Evolutionary conservation across 2,797 vertebrate species (phyloP), one percentile per base, ranked within the genome.

Genomic region (Phrynocephalus vlangalii): DNA sequence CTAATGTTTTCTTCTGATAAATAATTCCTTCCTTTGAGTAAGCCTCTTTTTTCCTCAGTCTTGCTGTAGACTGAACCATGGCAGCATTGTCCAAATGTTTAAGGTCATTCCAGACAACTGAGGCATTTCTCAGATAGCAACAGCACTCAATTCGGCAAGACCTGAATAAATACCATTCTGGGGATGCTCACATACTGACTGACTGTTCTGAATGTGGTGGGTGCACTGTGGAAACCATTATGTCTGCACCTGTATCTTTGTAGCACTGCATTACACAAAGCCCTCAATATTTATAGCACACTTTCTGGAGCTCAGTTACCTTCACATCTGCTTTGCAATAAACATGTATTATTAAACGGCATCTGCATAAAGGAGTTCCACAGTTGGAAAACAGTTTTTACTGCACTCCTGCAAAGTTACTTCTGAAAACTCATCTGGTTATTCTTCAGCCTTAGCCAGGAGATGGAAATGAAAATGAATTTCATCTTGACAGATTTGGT

Each of bases 331-430:
- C 70, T 72, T 88, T 33, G 60, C 60, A 76, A 79, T 85, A 75
- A 85, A 68, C 78, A 88, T 85, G 30, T 73, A 68, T 88, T 81
- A 81, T 88, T 81, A 88, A 88, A 85, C 68, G n/a, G 24, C 5
- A 24, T 56, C 77, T 85, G 56, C 71, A 81, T 38, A 68, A 16
- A 85, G 18, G 83, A 85, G n/a, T 22, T 1, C 68, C 30, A 9
- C 22, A 38, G 50, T 73, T 84, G 76, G 56, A 38, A 84, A 84
- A 88, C 20, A 73, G 24, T 79, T 84, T 88, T 86, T 60, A 84
- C 80, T 84, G 50, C 70, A 66, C 15, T 38, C 28, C n/a, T 79
- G 28, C 75, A 67, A 15, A 66, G 70, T 48, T 72, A 73, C 76
- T 73, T 73, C 68, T 66, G 82, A 79, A 88, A 84, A 50, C 77